Evolutionary conservation across 2,888 invertebrate species (phyloP), one percentile per base, ranked within the genome.

Genomic region (Drosophila tanythrix): DNA sequence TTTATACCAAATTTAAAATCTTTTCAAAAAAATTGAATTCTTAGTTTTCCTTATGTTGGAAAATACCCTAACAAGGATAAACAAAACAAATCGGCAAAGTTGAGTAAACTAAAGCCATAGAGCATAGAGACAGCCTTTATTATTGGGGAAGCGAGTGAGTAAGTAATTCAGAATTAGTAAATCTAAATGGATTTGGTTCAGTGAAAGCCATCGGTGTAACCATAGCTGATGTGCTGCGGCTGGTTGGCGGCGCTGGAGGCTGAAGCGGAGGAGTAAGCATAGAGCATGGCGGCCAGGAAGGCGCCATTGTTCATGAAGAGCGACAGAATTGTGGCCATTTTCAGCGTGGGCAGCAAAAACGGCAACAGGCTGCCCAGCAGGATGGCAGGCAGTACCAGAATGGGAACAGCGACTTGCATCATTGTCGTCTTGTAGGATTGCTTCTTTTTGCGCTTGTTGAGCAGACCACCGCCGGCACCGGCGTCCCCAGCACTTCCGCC

Each of bases 271-370:
- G 78, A 68, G 51, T 79, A 79, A 3, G 92, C 92, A 70, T 93
- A 93, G 56, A 93, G 87, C 40, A 93, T 75, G 0, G 95, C 95
- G 0, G 95, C 95, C 33, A 94, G 93, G 46, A 96, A 94, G 0
- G 95, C 96, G 93, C 96, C 95, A 79, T 96, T 95, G 91, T 96
- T 96, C 55, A 96, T 92, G 91, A 96, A 93, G 0, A 94, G 94
- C 1, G 95, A 94, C 55, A 94, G 93, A 36, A 95, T 92, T 0
- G 95, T 95, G 90, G 95, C 94, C 94, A 96, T 94, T 90, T 96
- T 96, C 21, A 96, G 88, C 0, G 95, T 95, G 0, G 96, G 96
- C 84, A 96, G 91, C 25, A 96, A 91, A 91, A 96, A 96, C 0
- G 96, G 96, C 86, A 96, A 91, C 55, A 96, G 92, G 15, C 95